Conservation (phyloP, 2,113 vertebrate species). For the Halichoerus grypus region DNA sequence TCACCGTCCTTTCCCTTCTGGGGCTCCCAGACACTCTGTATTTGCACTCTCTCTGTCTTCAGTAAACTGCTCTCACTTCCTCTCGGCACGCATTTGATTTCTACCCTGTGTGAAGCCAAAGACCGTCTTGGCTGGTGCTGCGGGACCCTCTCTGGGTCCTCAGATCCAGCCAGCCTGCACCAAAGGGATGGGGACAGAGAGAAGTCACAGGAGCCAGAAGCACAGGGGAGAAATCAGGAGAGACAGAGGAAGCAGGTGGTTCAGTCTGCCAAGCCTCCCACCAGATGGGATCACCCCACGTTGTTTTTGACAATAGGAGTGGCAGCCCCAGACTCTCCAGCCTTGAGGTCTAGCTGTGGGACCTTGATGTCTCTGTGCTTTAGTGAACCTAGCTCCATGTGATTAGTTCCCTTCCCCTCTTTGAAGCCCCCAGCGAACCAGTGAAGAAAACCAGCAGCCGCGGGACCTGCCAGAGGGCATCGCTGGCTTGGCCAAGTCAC, state of each 20-base stretch:
- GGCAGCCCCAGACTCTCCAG: no score
- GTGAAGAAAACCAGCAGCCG: no score
- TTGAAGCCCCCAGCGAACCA: background rate
- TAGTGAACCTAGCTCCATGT: background rate
- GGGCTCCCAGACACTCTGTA: background rate
- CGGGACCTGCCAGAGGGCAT: background rate
- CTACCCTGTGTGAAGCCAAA: background rate
- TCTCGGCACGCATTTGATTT: background rate
- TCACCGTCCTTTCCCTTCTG: background rate
- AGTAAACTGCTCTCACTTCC: background rate
- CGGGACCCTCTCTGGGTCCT: background rate
- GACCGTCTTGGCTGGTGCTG: background rate
- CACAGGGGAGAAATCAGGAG: background rate
- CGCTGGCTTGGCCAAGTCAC: background rate
- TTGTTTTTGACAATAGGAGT: background rate
- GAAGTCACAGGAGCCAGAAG: background rate
- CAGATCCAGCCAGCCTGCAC: background rate
- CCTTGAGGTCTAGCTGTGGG: background rate
- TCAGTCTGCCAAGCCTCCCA: background rate
- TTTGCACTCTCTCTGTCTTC: background rate
- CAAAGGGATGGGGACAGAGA: background rate
- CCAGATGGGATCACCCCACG: background rate
- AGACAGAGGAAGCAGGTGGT: background rate
- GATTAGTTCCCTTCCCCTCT: background rate
- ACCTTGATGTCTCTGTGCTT: background rate